Conservation (phyloP, 2,113 vertebrate species). For the Microtus pennsylvanicus region DNA sequence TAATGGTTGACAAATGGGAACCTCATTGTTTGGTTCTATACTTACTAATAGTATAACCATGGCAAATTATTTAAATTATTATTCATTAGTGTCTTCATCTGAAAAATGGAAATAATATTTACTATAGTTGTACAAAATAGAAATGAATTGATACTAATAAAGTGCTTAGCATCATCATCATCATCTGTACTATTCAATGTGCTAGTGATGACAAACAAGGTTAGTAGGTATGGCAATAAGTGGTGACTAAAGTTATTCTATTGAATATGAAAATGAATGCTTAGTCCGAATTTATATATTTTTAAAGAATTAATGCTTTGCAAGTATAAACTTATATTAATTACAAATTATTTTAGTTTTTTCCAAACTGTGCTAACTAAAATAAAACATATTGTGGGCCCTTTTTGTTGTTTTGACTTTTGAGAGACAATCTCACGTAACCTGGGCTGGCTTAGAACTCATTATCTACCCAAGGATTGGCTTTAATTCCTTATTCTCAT, state of each 20-base stretch:
- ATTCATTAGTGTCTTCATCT: background rate
- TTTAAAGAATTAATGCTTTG: slow-evolving; percentile 46
- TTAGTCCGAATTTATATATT: background rate
- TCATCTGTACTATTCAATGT: background rate
- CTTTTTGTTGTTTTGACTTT: background rate
- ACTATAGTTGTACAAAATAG: background rate
- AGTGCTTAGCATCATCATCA: background rate
- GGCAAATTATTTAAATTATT: background rate
- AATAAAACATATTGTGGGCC: background rate
- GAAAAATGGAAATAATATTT: background rate
- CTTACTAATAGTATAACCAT: background rate
- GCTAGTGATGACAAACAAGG: background rate
- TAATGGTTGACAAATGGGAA: background rate
- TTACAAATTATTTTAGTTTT: slow-evolving; percentile 33
- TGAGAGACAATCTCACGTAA: background rate
- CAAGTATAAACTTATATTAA: slow-evolving; percentile 24
- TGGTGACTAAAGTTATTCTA: background rate
- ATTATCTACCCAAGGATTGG: background rate
- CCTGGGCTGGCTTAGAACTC: background rate
- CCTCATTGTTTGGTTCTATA: background rate
- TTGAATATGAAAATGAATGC: background rate
- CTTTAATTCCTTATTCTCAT: background rate
- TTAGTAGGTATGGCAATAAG: background rate
- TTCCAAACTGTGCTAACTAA: slow-evolving; percentile 5
- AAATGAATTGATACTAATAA: background rate